Percentiles rank a stretch among this genome's conserved stretches.
These are phyloP conservation scores for Oithona nana DNA, from an alignment of 2,888 invertebrate genomes.

Conservation along the genomic window DNA sequence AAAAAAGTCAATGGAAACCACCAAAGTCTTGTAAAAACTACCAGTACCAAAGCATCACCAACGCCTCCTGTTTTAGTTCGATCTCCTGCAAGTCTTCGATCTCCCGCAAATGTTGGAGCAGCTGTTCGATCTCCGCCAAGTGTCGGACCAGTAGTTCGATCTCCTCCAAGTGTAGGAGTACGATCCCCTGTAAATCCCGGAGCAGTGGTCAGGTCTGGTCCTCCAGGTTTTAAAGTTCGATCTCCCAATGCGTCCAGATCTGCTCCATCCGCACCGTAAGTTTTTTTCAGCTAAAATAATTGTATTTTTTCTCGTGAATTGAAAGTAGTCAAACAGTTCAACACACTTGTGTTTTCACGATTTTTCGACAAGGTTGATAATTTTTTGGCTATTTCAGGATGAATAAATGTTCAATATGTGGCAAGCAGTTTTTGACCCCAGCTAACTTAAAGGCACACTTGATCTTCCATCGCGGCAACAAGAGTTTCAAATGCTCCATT, in stretches of 20 bases:
- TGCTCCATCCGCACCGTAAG: no score
- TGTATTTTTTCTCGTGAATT: no score
- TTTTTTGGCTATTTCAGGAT: background rate
- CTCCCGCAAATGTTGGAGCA: no score
- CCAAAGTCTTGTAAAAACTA: background rate
- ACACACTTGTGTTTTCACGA: background rate
- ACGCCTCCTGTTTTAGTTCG: background rate
- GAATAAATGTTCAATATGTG: background rate
- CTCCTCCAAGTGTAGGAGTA: no score
- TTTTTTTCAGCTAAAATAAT: no score
- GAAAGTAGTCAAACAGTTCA: no score
- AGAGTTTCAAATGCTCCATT: background rate
- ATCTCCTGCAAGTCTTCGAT: no score
- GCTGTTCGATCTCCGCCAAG: no score
- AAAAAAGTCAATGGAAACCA: background rate
- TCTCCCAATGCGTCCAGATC: background rate
- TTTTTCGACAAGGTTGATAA: no score
- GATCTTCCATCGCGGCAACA: background rate
- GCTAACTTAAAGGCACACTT: background rate
- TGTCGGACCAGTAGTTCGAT: no score
- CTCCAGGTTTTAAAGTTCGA: background rate
- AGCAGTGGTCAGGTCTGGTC: no score
- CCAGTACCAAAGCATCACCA: background rate
- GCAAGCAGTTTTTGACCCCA: background rate
- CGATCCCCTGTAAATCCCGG: no score